These are phyloP conservation scores for Zosterops japonicus DNA, from an alignment of 2,113 vertebrate species.

Conservation along the genomic window DNA sequence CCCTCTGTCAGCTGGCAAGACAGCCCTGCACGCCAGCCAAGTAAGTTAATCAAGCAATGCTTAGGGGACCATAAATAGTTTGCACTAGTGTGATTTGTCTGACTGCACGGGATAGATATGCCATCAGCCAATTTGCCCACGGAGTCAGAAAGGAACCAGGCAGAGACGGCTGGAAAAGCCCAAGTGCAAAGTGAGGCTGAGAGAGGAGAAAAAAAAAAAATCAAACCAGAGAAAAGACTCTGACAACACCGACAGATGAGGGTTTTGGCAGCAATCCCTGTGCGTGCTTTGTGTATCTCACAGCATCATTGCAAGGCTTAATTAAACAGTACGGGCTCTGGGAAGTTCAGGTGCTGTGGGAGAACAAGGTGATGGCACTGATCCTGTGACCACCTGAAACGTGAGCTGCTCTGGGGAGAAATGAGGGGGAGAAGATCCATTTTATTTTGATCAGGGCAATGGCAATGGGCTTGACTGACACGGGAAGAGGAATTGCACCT, in stretches of 20 bases:
- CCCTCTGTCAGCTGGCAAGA: neutral
- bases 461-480: neutral
- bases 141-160: neutral
- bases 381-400: neutral
- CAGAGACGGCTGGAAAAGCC: neutral
- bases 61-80: neutral
- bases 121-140: neutral
- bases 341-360: neutral
- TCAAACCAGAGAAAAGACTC: neutral
- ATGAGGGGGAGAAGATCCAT: neutral
- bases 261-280: neutral
- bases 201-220: neutral
- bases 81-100: neutral
- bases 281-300: neutral
- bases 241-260: neutral
- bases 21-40: neutral
- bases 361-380: neutral
- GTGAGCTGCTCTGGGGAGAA: neutral
- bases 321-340: neutral
- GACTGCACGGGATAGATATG: neutral
- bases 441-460: neutral
- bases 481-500: neutral
- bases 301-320: neutral
- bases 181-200: neutral
- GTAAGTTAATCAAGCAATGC: neutral